Evolutionary conservation across 1,140 invertebrate genomes (phyloP), one percentile per base, ranked within the genome.

Genomic region (Euglossa dilemma): DNA sequence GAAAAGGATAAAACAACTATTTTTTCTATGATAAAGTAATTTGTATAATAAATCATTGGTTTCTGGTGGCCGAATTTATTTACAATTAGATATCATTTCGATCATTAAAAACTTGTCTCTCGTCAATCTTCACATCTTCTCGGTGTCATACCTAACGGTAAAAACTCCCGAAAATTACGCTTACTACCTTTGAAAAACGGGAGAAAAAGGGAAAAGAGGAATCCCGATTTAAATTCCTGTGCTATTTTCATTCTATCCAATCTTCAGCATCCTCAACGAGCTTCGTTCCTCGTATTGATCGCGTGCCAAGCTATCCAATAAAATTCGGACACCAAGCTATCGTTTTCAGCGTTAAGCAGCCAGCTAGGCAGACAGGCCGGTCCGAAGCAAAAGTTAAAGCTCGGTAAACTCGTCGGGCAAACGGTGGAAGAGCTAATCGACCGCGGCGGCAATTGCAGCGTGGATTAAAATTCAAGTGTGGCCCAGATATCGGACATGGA

Each of bases 401-500:
- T 83, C 63, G 73, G 80, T 77, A 83, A 83, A 83, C 81, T 66
- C 61, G 78, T 45, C 43, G 76, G 18, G 45, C 77, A 73, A 80
- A 84, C 77, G 71, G 56, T 74, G 77, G 52, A 80, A 47, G 56
- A 85, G 83, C 70, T 88, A 88, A 88, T 88, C 75, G 86, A 88
- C 63, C 83, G 70, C 25, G 78, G 80, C 54, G 83, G 87, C 87
- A 88, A 88, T 88, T 80, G 80, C 83, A 85, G 82, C 87, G 81
- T 84, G 87, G 89, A 92, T 93, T 93, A 93, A 92, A 93, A 92
- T 93, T 92, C 90, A 92, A 91, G 90, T 89, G 85, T 90, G 87
- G 87, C 89, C 90, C 82, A 90, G 90, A 91, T 92, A 91, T 92
- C 84, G 90, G 86, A 23, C 85, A 57, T 47, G 87, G 70, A 81